Percentiles rank a stretch among this genome's conserved stretches.
Evolutionary conservation across 2,797 vertebrate species (phyloP).

Genomic region (Oreortyx pictus): DNA sequence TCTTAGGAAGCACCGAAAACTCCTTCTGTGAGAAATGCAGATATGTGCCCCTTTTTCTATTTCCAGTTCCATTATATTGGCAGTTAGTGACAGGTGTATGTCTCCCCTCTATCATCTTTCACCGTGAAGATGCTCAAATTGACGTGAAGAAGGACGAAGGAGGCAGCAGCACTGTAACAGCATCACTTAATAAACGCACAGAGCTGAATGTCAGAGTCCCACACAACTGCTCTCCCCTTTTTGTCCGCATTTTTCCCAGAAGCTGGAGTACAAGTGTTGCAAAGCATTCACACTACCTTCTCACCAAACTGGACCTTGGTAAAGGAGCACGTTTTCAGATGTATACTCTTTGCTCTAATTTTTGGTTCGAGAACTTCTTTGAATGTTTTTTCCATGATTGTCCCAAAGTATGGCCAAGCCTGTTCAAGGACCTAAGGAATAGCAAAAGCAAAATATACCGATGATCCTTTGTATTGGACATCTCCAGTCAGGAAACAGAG

Average conservation of each 20-base stretch:
- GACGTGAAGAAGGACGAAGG: neutral
- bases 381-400: conserved; percentile 92
- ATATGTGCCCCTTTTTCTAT: neutral
- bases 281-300: conserved; percentile 76
- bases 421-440: conserved; percentile 86
- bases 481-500: neutral
- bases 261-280: neutral
- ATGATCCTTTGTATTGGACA: neutral
- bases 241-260: neutral
- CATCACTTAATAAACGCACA: neutral
- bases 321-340: conserved; percentile 91
- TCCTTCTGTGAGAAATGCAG: neutral
- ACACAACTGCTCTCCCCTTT: neutral
- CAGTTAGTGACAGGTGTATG: neutral
- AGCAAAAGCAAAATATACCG: neutral
- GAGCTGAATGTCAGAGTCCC: neutral
- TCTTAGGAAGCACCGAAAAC: neutral
- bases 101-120: neutral
- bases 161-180: neutral
- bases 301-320: conserved; percentile 93
- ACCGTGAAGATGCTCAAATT: accelerated
- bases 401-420: conserved; percentile 94
- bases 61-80: neutral
- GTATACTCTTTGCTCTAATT: conserved; percentile 84
- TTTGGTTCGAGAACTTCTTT: conserved; percentile 86